phyloP scores from a whole-genome alignment of 1,140 invertebrate genomes.

The Aleiodes sp. region DNA sequence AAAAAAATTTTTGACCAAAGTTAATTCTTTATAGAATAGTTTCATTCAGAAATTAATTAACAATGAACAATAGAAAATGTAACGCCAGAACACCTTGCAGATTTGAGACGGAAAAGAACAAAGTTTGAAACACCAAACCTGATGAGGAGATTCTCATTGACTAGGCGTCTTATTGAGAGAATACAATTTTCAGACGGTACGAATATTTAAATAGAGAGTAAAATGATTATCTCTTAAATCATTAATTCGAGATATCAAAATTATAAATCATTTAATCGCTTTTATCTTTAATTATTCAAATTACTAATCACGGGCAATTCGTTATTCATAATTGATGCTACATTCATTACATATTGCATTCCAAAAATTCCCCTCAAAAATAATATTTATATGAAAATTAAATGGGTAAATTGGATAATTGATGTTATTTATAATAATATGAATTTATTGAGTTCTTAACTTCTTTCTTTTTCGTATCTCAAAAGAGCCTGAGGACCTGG shows the following conservation, averaged over 20 bases:
- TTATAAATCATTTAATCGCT: conserved; percentile 32
- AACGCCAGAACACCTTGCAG: conserved; percentile 51
- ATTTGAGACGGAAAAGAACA: conserved; percentile 60
- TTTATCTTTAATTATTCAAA: conserved; percentile 9
- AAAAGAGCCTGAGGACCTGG: conserved; percentile 16
- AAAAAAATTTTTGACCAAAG: too few species aligned
- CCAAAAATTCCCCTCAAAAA: conserved; percentile 32
- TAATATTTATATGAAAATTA: conserved; percentile 42
- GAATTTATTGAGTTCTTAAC: conserved; percentile 29
- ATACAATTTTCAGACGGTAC: conserved; percentile 57
- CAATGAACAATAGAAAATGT: conserved; percentile 28
- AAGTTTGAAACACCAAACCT: conserved; percentile 56
- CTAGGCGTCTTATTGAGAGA: conserved; percentile 55
- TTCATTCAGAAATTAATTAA: too few species aligned
- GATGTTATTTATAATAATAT: conserved; percentile 1
- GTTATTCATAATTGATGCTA: neutral
- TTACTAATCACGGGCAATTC: conserved; percentile 33
- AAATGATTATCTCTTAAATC: neutral
- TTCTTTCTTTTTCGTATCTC: conserved; percentile 43
- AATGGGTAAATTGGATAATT: neutral
- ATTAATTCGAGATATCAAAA: neutral
- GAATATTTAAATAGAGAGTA: conserved; percentile 37
- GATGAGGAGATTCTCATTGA: conserved; percentile 50
- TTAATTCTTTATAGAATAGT: too few species aligned
- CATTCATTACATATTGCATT: neutral